Evolutionary conservation across 2,797 vertebrate species (phyloP).

Genomic region (Botia kubotai): DNA sequence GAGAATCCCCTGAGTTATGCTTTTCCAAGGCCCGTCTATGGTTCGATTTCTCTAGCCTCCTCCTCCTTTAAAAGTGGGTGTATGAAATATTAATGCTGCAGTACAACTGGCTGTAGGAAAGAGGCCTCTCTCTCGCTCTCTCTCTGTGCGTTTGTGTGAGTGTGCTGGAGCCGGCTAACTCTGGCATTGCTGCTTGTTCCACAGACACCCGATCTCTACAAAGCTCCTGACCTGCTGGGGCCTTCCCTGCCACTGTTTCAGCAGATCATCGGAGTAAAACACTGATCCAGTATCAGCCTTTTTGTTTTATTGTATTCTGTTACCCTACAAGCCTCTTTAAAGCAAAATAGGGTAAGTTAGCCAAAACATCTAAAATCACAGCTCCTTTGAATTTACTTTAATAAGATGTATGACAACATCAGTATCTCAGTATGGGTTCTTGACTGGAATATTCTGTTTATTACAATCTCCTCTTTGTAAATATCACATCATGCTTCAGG

Average conservation of each 20-base stretch:
- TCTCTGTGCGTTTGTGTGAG: slow-evolving; percentile 41
- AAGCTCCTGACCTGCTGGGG: slow-evolving; percentile 47
- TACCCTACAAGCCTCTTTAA: background rate
- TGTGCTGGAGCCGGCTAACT: slow-evolving; percentile 49
- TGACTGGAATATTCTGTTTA: background rate
- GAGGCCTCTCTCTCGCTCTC: slow-evolving; percentile 54
- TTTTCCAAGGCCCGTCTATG: slow-evolving; percentile 45
- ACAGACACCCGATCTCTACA: slow-evolving; percentile 58
- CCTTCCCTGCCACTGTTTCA: slow-evolving; percentile 43
- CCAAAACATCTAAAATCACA: background rate
- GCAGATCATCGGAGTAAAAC: slow-evolving; percentile 20
- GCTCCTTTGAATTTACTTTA: background rate
- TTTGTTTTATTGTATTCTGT: background rate
- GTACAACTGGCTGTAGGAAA: slow-evolving; percentile 61
- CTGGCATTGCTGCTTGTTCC: slow-evolving; percentile 41
- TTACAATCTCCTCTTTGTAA: background rate
- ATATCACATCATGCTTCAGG: too few species aligned
- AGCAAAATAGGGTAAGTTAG: too few species aligned
- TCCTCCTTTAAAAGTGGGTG: slow-evolving; percentile 57
- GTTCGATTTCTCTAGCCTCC: slow-evolving; percentile 39
- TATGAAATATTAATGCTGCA: slow-evolving; percentile 72
- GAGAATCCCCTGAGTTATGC: slow-evolving; percentile 40
- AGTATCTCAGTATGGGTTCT: background rate
- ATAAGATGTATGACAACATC: background rate
- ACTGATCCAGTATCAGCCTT: slow-evolving; percentile 25